Percentiles rank a stretch among this genome's conserved stretches.
Evolutionary conservation across 2,113 vertebrate species (phyloP).

Genomic region (Dicentrarchus labrax): DNA sequence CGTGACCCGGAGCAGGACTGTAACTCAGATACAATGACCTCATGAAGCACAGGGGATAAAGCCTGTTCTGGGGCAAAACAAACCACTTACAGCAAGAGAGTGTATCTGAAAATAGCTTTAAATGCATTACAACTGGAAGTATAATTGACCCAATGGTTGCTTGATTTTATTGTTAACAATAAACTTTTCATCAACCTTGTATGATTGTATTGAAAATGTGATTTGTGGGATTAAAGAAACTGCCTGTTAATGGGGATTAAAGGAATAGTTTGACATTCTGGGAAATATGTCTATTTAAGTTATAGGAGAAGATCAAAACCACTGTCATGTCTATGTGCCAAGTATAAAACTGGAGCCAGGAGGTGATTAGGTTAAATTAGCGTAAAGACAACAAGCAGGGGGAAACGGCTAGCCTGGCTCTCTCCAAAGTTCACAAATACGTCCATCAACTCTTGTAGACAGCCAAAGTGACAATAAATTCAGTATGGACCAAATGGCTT

Average conservation of each 20-base stretch:
- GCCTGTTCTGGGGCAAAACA: slow-evolving; percentile 50
- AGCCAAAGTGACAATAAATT: background rate
- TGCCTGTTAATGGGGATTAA: slow-evolving; percentile 2
- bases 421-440: background rate
- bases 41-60: slow-evolving; percentile 69
- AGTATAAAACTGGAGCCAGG: slow-evolving; percentile 17
- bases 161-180: background rate
- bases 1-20: slow-evolving; percentile 64
- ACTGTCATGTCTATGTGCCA: background rate
- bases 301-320: background rate
- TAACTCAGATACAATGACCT: slow-evolving; percentile 77
- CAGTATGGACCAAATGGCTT: too few relatives aligned
- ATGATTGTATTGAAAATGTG: background rate
- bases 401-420: too few relatives aligned
- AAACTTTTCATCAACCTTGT: background rate
- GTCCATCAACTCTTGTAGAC: background rate
- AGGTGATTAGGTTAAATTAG: background rate
- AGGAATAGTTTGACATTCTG: slow-evolving; percentile 9
- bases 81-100: slow-evolving; percentile 20
- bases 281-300: background rate
- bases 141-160: background rate
- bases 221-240: background rate
- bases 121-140: slow-evolving; percentile 20
- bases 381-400: background rate
- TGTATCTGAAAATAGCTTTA: slow-evolving; percentile 15